Percentiles rank a stretch among this genome's conserved stretches.
Evolutionary conservation across 1,140 invertebrate genomes (phyloP).

Genomic region (Drosophila ironensis): DNA sequence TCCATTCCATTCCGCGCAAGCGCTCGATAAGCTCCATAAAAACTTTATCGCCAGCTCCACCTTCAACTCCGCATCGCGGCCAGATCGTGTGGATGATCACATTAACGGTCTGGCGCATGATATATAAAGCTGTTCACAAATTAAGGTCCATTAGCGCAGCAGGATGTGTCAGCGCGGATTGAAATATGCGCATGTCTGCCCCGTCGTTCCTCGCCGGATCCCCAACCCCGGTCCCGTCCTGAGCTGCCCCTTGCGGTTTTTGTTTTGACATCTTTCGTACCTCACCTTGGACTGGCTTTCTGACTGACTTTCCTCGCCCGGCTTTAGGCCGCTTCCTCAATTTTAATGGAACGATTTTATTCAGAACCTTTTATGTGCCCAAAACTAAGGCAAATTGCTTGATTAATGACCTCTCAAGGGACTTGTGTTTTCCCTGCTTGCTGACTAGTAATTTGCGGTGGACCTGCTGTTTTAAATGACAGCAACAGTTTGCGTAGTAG

Average conservation of each 20-base stretch:
- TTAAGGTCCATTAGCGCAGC: conserved; percentile 80
- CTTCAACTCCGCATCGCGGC: background rate
- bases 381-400: conserved; percentile 63
- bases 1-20: conserved; percentile 41
- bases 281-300: conserved; percentile 20
- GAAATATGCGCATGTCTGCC: conserved; percentile 75
- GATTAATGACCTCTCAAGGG: conserved; percentile 55
- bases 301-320: conserved; percentile 28
- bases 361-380: conserved; percentile 25
- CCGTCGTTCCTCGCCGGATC: background rate
- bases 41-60: conserved; percentile 57
- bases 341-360: conserved; percentile 67
- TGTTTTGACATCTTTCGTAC: conserved; percentile 77
- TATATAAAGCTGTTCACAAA: conserved; percentile 81
- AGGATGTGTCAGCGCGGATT: conserved; percentile 77
- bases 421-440: background rate
- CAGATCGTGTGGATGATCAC: conserved; percentile 79
- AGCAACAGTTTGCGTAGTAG: too few species aligned
- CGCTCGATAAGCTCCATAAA: conserved; percentile 65
- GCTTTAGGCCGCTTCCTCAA: conserved; percentile 26
- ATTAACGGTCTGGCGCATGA: conserved; percentile 75
- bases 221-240: background rate
- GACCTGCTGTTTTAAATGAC: background rate
- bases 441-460: conserved; percentile 18
- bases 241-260: conserved; percentile 59